Percentiles rank a stretch among this genome's conserved stretches.
phyloP scores from a whole-genome alignment of 2,113 vertebrate species.

The Chloropsis hardwickii region DNA sequence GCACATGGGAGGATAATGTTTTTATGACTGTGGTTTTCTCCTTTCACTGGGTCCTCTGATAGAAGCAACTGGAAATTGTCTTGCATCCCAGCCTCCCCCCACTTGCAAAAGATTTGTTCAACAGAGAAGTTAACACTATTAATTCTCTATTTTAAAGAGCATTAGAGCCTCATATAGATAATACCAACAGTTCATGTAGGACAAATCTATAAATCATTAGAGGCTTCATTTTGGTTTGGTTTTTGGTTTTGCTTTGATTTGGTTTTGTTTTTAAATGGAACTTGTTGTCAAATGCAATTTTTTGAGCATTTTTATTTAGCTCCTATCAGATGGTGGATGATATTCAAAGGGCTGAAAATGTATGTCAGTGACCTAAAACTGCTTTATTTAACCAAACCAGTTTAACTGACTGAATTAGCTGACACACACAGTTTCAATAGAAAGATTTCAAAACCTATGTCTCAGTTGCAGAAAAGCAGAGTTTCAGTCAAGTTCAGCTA shows the following conservation, averaged over 20 bases:
- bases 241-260: neutral
- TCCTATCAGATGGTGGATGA: neutral
- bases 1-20: neutral
- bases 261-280: neutral
- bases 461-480: neutral
- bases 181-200: neutral
- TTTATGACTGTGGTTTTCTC: constrained; percentile 10
- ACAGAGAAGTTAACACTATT: neutral
- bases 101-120: neutral
- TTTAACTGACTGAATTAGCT: neutral
- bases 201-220: neutral
- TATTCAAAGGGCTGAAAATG: neutral
- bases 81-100: neutral
- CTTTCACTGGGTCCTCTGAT: neutral
- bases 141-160: neutral
- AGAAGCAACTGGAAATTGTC: constrained; percentile 36
- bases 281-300: neutral
- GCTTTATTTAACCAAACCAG: constrained; percentile 11
- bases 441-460: neutral
- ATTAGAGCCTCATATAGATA: constrained; percentile 29
- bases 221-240: neutral
- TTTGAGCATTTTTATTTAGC: constrained; percentile 15
- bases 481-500: neutral
- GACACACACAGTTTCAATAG: neutral
- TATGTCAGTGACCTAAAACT: neutral